Base-by-base conservation (phyloP, 2,888 invertebrate species). In the Exocentrus adspersus region DNA sequence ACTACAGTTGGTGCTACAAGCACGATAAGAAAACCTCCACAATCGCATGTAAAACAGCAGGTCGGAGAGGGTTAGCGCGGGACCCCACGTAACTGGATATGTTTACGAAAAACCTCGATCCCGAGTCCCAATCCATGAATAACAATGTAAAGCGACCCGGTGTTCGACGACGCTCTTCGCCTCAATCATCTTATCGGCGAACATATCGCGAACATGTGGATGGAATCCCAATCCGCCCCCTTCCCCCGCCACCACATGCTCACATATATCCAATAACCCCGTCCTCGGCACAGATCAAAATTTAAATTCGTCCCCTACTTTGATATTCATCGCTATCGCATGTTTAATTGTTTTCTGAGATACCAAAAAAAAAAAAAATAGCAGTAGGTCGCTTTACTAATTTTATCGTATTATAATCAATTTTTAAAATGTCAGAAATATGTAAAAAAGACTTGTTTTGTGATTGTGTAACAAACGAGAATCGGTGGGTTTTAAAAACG, bases 191-290 rank as follows among this genome's bases (percentile, higher is more conserved):
- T 75, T 75, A 75, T 75, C 75, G 70, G 58, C 70, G 65, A 74
- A 76, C 75, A 75, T 75, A 77, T 77, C 76, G 71, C 70, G 75
- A 74, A 73, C 77, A 77, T 77, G 74, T 72, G 74, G 72, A 72
- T 67, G 68, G 67, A 70, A 71, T 71, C 67, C 67, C 69, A 71
- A 71, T 69, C 61, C 65, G 56, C 66, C 63, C 58, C 57, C 64
- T 56, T 64, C 62, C 60, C 51, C 60, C 65, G 54, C 65, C n/a
- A n/a, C n/a, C n/a, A n/a, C n/a, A n/a, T n/a, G n/a, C 60, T 57
- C 56, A 24, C 45, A 61, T 32, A 64, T 72, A 69, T 66, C 71
- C 70, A 73, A 71, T 69, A 71, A 73, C 70, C 60, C 46, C 45
- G 62, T 60, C 60, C 68, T 65, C 63, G 66, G 67, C 58, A 63